These are phyloP conservation scores for Psephotus haematonotus DNA, from an alignment of 2,113 vertebrate species.

Conservation along the genomic window DNA sequence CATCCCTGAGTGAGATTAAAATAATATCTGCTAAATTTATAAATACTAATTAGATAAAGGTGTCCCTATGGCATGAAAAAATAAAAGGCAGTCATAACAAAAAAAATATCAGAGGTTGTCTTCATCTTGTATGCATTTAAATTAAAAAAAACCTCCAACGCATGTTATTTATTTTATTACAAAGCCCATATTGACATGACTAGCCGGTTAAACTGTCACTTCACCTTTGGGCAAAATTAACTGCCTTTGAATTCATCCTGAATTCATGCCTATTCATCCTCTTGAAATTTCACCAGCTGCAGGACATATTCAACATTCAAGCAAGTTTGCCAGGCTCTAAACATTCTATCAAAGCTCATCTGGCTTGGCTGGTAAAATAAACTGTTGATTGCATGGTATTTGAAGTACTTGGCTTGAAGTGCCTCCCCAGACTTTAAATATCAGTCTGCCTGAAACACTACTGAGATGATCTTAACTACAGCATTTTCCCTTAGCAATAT, in stretches of 20 bases:
- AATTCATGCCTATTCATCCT: neutral
- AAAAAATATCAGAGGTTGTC: neutral
- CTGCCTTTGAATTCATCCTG: neutral
- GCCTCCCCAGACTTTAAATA: constrained; percentile 7
- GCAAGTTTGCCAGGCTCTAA: constrained; percentile 3
- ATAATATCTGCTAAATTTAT: neutral
- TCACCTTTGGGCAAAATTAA: neutral
- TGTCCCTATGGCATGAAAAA: neutral
- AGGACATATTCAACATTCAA: neutral
- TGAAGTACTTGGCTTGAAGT: constrained; percentile 43
- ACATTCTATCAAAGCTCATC: neutral
- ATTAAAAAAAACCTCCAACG: neutral
- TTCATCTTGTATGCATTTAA: neutral
- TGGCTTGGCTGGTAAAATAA: constrained; percentile 15
- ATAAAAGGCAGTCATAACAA: neutral
- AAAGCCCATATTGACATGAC: neutral
- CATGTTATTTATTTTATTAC: neutral
- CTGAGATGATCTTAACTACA: neutral
- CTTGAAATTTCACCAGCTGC: neutral
- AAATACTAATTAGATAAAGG: neutral
- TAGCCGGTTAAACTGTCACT: neutral
- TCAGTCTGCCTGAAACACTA: neutral
- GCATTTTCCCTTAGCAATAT: neutral
- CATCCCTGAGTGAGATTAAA: neutral
- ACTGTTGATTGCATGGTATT: neutral